These are phyloP conservation scores for Spodoptera exigua DNA, from an alignment of 2,888 invertebrate species.

Conservation along the genomic window DNA sequence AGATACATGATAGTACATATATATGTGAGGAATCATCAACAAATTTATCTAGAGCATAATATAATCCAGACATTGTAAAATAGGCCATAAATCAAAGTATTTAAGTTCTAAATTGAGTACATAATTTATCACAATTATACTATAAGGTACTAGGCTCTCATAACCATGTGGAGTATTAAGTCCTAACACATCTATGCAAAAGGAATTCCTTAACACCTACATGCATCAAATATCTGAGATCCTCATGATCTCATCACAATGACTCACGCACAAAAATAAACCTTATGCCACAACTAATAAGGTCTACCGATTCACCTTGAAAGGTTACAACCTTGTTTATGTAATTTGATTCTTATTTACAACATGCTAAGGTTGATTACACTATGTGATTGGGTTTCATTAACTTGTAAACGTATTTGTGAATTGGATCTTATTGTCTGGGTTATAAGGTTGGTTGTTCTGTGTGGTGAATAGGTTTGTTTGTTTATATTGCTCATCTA, in stretches of 20 bases:
- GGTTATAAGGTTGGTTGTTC: background rate
- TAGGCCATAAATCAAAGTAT: too few species aligned
- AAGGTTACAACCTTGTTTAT: slow-evolving; percentile 1
- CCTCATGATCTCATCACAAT: slow-evolving; percentile 48
- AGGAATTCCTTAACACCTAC: slow-evolving; percentile 54
- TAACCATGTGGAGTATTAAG: slow-evolving; percentile 35
- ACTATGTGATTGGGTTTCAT: background rate
- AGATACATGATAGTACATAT: too few species aligned
- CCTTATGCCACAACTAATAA: slow-evolving; percentile 40
- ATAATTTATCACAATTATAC: slow-evolving; percentile 1
- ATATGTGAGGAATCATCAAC: too few species aligned
- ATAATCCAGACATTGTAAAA: too few species aligned
- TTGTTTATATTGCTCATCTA: slow-evolving; percentile 22
- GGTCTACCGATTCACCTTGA: slow-evolving; percentile 24
- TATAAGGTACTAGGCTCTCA: slow-evolving; percentile 10
- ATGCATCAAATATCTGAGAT: slow-evolving; percentile 39
- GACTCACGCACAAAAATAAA: slow-evolving; percentile 48
- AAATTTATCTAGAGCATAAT: too few species aligned
- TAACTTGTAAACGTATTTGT: slow-evolving; percentile 1
- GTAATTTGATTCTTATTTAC: slow-evolving; percentile 9
- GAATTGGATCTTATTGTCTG: slow-evolving; percentile 11
- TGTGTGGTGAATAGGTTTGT: background rate
- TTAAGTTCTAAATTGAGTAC: background rate
- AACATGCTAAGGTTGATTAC: background rate
- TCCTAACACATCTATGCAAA: slow-evolving; percentile 16